Base-by-base conservation (phyloP, 2,113 vertebrate species). In the Catagonus wagneri region DNA sequence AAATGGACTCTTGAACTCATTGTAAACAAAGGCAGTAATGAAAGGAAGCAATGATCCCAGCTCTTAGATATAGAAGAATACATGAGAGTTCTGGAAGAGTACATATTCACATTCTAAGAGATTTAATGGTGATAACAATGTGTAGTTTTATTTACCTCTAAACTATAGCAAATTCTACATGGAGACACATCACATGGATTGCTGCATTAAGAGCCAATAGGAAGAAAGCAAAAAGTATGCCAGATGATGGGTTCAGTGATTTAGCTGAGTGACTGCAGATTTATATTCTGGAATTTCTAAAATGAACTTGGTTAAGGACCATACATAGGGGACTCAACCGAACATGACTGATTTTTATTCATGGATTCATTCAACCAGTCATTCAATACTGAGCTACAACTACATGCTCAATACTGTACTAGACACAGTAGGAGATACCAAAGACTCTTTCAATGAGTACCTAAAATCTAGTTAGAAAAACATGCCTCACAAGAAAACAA, bases 51-150 rank as follows among this genome's bases (percentile, higher is more conserved):
- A 72, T 61, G 32, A 95, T 56, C 20, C 15, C 56, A 69, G 58
- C 52, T 93, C 93, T 95, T 86, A 90, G 60, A 80, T 90, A 27
- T 23, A 95, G 60, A 95, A 81, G 60, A 95, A 81, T 84, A 71
- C 15, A 92, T 76, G 52, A 89, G 84, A 71, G 56, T 75, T 90
- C 52, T 50, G 7, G 60, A 94, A 93, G 68, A 78, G 69, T 89
- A 54, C 56, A 76, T 86, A 74, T 20, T 65, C 58, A 89, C 3
- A 89, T 74, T 89, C 65, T 56, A 80, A 75, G 69, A 58, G 72
- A 61, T 66, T 93, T 36, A 39, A 39, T 75, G 85, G 44, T 14
- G 8, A 89, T 94, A 60, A 91, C 50, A 83, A 93, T 61, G n/a
- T 83, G 75, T 83, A 89, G 5, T 93, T 58, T 91, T 69, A 89